These are phyloP conservation scores for Myocastor coypus DNA, from an alignment of 2,113 vertebrate genomes.

Conservation along the genomic window DNA sequence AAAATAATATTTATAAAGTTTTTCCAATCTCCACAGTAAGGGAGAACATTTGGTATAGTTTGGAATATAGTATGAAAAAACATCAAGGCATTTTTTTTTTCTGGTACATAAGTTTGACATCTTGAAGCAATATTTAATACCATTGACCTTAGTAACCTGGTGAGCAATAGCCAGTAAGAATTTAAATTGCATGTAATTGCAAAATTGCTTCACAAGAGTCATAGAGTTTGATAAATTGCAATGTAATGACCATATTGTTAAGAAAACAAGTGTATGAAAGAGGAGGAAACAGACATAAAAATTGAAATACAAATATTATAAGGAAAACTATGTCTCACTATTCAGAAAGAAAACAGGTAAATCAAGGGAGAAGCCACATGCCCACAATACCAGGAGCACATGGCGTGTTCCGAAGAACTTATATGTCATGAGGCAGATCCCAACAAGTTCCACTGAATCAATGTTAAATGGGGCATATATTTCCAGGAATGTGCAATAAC, in stretches of 20 bases:
- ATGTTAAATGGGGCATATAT: neutral
- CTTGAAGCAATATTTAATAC: neutral
- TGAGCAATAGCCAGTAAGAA: neutral
- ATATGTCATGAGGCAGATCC: neutral
- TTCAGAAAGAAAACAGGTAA: neutral
- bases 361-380: neutral
- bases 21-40: neutral
- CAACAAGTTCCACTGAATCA: conserved; percentile 36
- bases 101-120: conserved; percentile 15
- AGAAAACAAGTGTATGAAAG: neutral
- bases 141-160: neutral
- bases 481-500: neutral
- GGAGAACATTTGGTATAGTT: conserved; percentile 6
- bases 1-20: conserved; percentile 37
- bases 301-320: neutral
- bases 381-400: neutral
- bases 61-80: conserved; percentile 3
- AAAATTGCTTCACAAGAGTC: conserved; percentile 28
- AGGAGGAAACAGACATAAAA: neutral
- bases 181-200: neutral
- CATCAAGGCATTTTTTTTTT: neutral
- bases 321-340: neutral
- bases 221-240: conserved; percentile 30
- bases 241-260: neutral
- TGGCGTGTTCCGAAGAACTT: neutral